A percentile compares a stretch with the other conserved stretches of the same genome.
Conservation (phyloP, 2,888 invertebrate species). For the Lochmaea capreae region DNA sequence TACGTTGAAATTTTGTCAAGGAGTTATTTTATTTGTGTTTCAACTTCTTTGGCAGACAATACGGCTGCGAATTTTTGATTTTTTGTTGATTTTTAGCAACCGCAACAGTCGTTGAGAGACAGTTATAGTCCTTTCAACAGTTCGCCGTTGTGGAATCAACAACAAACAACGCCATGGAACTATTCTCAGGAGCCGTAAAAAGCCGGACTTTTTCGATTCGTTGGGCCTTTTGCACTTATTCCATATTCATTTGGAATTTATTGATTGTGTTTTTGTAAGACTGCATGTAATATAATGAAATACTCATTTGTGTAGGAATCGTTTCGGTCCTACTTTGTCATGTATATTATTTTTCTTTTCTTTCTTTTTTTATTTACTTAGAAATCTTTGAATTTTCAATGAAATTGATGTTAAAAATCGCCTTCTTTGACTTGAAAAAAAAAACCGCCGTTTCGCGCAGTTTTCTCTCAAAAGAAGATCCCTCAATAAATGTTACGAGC, state of each 20-base stretch:
- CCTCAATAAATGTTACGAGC: conserved; percentile 47
- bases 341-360: conserved; percentile 30
- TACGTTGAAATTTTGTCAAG: too few relatives aligned
- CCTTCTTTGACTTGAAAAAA: conserved; percentile 36
- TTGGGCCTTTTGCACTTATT: conserved; percentile 54
- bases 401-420: conserved; percentile 33
- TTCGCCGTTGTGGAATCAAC: conserved; percentile 64
- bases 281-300: conserved; percentile 55
- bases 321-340: conserved; percentile 48
- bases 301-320: conserved; percentile 55
- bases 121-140: conserved; percentile 64
- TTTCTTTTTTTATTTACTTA: conserved; percentile 38
- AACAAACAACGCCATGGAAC: conserved; percentile 63
- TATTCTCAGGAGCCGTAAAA: conserved; percentile 50
- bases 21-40: too few relatives aligned
- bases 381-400: conserved; percentile 33
- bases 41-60: too few relatives aligned
- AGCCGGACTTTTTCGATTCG: conserved; percentile 31
- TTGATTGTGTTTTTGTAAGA: conserved; percentile 52
- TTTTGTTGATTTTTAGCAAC: conserved; percentile 31
- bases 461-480: conserved; percentile 34
- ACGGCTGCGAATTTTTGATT: background rate
- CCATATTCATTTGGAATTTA: conserved; percentile 40
- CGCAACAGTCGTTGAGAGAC: conserved; percentile 44
- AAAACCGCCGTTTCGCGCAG: conserved; percentile 30